A percentile compares a stretch with the other conserved stretches of the same genome.
Conservation (phyloP, 2,113 vertebrate species). For the Anolis sagrei region DNA sequence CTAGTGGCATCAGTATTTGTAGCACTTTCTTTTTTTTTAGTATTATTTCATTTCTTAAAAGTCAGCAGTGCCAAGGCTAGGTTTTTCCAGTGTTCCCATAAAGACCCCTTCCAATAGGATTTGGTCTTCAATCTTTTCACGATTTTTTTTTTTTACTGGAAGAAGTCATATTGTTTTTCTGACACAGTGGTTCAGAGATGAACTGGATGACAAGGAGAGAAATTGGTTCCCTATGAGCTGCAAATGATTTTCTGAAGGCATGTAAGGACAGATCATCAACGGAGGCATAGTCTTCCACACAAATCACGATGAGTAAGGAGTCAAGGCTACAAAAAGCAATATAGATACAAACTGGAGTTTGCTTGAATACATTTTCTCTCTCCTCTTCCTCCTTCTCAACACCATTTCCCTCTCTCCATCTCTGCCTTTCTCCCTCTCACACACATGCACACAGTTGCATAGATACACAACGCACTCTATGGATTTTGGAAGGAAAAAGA, state of each 20-base stretch:
- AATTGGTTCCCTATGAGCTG: slow-evolving; percentile 43
- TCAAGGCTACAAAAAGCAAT: slow-evolving; percentile 67
- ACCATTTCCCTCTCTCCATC: slow-evolving; percentile 46
- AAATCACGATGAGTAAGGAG: slow-evolving; percentile 53
- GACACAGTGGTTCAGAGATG: slow-evolving; percentile 35
- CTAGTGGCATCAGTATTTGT: slow-evolving; percentile 60
- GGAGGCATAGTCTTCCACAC: slow-evolving; percentile 46
- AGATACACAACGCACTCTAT: background rate
- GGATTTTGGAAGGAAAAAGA: slow-evolving; percentile 60
- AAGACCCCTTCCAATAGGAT: slow-evolving; percentile 6
- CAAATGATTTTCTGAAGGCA: slow-evolving; percentile 59
- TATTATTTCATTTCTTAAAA: slow-evolving; percentile 36
- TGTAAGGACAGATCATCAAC: slow-evolving; percentile 57
- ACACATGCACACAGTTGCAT: slow-evolving; percentile 19
- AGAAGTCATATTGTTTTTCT: slow-evolving; percentile 53
- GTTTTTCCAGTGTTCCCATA: slow-evolving; percentile 6
- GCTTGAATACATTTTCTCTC: background rate
- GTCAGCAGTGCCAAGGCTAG: slow-evolving; percentile 38
- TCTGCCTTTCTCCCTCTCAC: slow-evolving; percentile 49
- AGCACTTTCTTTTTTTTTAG: slow-evolving; percentile 31
- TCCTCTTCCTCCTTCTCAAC: slow-evolving; percentile 41
- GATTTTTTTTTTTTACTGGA: slow-evolving; percentile 21
- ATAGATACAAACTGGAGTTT: slow-evolving; percentile 48
- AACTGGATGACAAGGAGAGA: slow-evolving; percentile 25
- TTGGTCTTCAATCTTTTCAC: slow-evolving; percentile 18